Evolutionary conservation across 30 jellyfish, hydroid and myxozoan genomes (phyloP).

Genomic region (Morbakka virulenta): DNA sequence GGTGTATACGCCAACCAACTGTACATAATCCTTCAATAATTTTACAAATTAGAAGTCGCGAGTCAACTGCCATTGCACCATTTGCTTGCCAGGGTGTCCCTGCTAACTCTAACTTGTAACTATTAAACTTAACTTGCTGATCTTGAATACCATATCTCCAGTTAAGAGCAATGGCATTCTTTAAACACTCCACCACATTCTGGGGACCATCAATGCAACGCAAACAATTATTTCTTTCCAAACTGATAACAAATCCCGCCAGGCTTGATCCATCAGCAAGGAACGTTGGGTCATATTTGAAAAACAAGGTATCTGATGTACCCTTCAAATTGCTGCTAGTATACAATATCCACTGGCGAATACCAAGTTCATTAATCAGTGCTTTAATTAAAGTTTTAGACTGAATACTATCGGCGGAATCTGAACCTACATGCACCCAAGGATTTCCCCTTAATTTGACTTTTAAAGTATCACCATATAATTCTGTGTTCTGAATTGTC

Average conservation of each 20-base stretch:
- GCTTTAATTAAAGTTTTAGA: conserved; percentile 24
- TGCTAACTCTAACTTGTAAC: conserved; percentile 65
- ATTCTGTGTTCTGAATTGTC: conserved; percentile 24
- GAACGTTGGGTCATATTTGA: conserved; percentile 33
- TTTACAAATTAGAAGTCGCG: too few species aligned
- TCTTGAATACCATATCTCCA: conserved; percentile 78
- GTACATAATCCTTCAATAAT: conserved; percentile 49
- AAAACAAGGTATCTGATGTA: conserved; percentile 51
- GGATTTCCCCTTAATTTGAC: conserved; percentile 33
- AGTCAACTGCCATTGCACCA: conserved; percentile 55
- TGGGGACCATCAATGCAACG: conserved; percentile 65
- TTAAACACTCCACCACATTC: conserved; percentile 30
- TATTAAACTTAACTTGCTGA: conserved; percentile 46
- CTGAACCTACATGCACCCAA: conserved; percentile 62
- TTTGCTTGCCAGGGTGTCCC: conserved; percentile 90
- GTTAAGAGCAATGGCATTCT: conserved; percentile 25
- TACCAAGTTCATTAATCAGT: conserved; percentile 42
- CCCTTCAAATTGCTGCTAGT: too few species aligned
- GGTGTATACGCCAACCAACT: conserved; percentile 57
- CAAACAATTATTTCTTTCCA: conserved; percentile 66
- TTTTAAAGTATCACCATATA: conserved; percentile 40
- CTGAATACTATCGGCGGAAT: not conserved
- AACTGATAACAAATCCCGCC: conserved; percentile 59
- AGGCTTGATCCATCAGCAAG: conserved; percentile 34
- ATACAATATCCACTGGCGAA: too few species aligned